These are phyloP conservation scores for Diogma glabrata DNA, from an alignment of 2,888 invertebrate genomes.

Conservation along the genomic window DNA sequence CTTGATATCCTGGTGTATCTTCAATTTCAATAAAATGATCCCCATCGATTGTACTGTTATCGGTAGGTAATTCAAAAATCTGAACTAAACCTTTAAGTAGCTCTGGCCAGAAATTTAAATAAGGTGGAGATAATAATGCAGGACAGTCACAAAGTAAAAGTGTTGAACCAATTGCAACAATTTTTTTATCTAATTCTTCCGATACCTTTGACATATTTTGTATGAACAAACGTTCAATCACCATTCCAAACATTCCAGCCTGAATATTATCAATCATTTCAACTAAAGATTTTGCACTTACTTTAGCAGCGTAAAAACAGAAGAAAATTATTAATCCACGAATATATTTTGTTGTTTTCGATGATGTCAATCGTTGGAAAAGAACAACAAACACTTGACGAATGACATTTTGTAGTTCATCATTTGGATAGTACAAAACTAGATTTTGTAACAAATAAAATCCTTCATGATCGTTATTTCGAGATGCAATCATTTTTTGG, in stretches of 20 bases:
- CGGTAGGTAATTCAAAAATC: constrained; percentile 81
- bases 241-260: constrained; percentile 89
- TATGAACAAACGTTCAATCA: constrained; percentile 78
- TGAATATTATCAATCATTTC: constrained; percentile 78
- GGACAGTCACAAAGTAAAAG: constrained; percentile 72
- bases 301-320: constrained; percentile 71
- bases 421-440: constrained; percentile 62
- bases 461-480: constrained; percentile 91
- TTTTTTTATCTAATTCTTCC: constrained; percentile 73
- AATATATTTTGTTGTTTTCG: constrained; percentile 92
- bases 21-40: constrained; percentile 85
- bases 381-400: constrained; percentile 82
- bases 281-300: constrained; percentile 62
- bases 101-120: constrained; percentile 48
- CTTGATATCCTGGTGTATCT: constrained; percentile 75
- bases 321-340: constrained; percentile 86
- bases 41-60: constrained; percentile 64
- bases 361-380: constrained; percentile 85
- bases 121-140: constrained; percentile 52
- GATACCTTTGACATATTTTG: constrained; percentile 79
- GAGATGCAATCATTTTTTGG: constrained; percentile 92
- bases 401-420: constrained; percentile 60
- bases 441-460: constrained; percentile 82
- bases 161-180: constrained; percentile 81
- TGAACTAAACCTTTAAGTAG: constrained; percentile 64